These are phyloP conservation scores for Alitta virens DNA, from an alignment of 2,888 invertebrate genomes.

Conservation along the genomic window DNA sequence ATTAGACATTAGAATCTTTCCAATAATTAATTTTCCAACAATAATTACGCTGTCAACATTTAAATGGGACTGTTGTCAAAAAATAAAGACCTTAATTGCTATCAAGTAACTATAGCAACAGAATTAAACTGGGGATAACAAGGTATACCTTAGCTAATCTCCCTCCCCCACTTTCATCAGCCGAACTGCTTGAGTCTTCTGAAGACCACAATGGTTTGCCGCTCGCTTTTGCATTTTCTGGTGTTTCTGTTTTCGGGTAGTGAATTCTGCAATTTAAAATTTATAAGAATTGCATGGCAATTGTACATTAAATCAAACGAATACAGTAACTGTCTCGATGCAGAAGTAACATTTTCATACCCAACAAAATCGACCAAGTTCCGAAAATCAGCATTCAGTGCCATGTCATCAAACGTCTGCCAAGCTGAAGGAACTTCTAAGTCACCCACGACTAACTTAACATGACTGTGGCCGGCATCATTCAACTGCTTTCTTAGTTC, in stretches of 20 bases:
- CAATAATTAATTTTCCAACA: not conserved
- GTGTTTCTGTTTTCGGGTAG: constrained; percentile 39
- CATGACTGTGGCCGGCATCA: constrained; percentile 36
- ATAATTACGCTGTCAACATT: not conserved
- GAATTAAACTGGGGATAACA: not conserved
- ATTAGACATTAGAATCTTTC: too few species aligned
- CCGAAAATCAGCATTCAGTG: constrained; percentile 35
- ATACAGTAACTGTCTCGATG: too few species aligned
- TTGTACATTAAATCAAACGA: too few species aligned
- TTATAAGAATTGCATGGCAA: too few species aligned
- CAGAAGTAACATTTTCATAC: constrained; percentile 29
- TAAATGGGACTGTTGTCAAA: not conserved
- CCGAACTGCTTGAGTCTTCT: constrained; percentile 56
- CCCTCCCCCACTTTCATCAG: constrained; percentile 52
- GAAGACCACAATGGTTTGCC: constrained; percentile 56
- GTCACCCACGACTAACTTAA: constrained; percentile 53
- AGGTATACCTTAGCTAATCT: constrained; percentile 52
- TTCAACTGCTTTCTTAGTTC: constrained; percentile 32
- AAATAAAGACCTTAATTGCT: not conserved
- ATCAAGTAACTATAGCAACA: not conserved
- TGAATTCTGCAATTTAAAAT: constrained; percentile 34
- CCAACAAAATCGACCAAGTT: constrained; percentile 51
- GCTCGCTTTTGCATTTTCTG: constrained; percentile 34
- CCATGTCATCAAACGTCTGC: constrained; percentile 36
- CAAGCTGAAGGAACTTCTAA: constrained; percentile 17